Base-by-base conservation (phyloP, 2,888 invertebrate genomes). In the Acanthosepion esculentum region DNA sequence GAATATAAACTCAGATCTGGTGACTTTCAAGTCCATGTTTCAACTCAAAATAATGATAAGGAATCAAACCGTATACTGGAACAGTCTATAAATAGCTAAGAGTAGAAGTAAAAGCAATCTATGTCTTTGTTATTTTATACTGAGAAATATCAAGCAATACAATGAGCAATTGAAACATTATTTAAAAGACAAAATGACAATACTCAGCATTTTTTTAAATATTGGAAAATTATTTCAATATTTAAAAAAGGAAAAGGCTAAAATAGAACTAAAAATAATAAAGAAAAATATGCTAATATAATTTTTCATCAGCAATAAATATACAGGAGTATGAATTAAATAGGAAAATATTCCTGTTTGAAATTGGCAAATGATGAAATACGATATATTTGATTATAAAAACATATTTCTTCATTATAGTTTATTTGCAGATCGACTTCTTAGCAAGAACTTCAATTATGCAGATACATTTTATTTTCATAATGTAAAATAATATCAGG, bases 151-250 rank as follows among this genome's bases (percentile, higher is more conserved):
- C 78, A 78, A n/a, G n/a, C 8, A 78, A 15, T n/a, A 78, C 78
- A 78, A 78, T n/a, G 78, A 78, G n/a, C n/a, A n/a, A 78, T 78
- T 78, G 78, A 78, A 78, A 78, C n/a, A 78, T 29, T 78, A 78
- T 78, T 78, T 78, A n/a, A n/a, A 78, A 78, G 78, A 78, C n/a
- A n/a, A 29, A 10, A 64, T 64, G 64, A 78, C n/a, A 78, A n/a
- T 8, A 78, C 10, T 15, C 23, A 59, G 78, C 29, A 78, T 78
- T 78, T 78, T 78, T 78, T 78, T 78, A 12, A n/a, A 78, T n/a
- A 78, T 78, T n/a, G 78, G 78, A 78, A 78, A 78, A 78, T 78
- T 78, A 78, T 78, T 78, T 78, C 78, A 78, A n/a, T 78, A 78
- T 78, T n/a, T 23, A 78, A 78, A 78, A 78, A 78, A 78, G n/a